phyloP scores from a whole-genome alignment of 2,888 invertebrate genomes.

The Tachina grossa region DNA sequence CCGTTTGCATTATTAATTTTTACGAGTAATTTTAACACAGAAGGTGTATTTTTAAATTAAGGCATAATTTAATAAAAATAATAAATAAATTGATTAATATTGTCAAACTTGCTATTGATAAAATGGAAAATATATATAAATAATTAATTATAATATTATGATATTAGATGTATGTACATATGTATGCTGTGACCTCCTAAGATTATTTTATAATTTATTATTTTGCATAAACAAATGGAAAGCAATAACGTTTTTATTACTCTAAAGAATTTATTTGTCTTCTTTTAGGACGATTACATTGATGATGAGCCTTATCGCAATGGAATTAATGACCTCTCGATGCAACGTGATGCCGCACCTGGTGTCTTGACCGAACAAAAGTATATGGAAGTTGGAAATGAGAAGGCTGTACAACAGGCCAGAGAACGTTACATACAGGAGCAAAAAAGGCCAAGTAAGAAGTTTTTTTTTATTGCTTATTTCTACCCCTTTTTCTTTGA shows the following conservation, averaged over 20 bases:
- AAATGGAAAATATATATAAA: background rate
- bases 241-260: background rate
- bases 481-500: background rate
- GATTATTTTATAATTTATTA: slow-evolving; percentile 21
- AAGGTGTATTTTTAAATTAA: background rate
- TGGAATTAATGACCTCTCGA: slow-evolving; percentile 56
- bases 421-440: slow-evolving; percentile 71
- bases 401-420: slow-evolving; percentile 76
- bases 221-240: background rate
- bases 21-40: too few relatives aligned
- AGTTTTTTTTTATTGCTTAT: background rate
- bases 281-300: slow-evolving; percentile 76
- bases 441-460: slow-evolving; percentile 70
- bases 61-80: background rate
- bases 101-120: background rate
- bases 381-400: slow-evolving; percentile 76
- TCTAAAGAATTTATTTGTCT: slow-evolving; percentile 34
- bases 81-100: slow-evolving; percentile 12
- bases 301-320: slow-evolving; percentile 76
- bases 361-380: slow-evolving; percentile 78
- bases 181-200: background rate
- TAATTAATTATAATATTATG: too few relatives aligned
- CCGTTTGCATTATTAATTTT: background rate
- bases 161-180: background rate
- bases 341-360: slow-evolving; percentile 66